Percentiles rank a stretch among this genome's conserved stretches.
These are phyloP conservation scores for Sinhomidia bicolor DNA, from an alignment of 2,888 invertebrate species.

Conservation along the genomic window DNA sequence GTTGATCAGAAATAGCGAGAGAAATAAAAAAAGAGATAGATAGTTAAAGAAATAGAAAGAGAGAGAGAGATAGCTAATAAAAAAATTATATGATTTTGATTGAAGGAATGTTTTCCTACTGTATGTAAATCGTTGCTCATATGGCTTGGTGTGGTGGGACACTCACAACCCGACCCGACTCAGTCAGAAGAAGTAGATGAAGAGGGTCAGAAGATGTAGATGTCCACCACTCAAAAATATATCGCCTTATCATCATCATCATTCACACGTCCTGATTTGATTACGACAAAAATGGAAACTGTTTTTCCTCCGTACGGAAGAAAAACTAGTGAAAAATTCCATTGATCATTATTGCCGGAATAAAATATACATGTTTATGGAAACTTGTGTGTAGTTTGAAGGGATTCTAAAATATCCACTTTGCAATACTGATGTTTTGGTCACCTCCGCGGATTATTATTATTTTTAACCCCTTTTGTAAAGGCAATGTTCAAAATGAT, in stretches of 20 bases:
- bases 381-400: not conserved
- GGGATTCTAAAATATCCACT: not conserved
- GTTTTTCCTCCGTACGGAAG: not conserved
- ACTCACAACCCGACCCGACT: conserved; percentile 59
- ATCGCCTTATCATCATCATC: conserved; percentile 52
- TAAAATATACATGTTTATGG: not conserved
- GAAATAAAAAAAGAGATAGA: no score
- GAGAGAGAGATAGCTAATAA: conserved; percentile 54
- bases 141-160: conserved; percentile 64
- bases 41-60: conserved; percentile 34
- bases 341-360: not conserved
- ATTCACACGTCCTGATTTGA: conserved; percentile 45
- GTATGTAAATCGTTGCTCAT: conserved; percentile 67
- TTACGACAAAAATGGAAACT: conserved; percentile 20
- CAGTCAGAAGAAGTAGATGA: conserved; percentile 82
- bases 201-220: conserved; percentile 36
- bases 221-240: conserved; percentile 63
- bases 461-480: not conserved
- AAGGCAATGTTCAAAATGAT: not conserved
- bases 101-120: conserved; percentile 72
- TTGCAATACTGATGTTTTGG: not conserved
- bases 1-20: conserved; percentile 4
- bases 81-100: conserved; percentile 55
- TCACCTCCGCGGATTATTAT: not conserved
- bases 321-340: not conserved